Percentiles rank a stretch among this genome's conserved stretches.
These are phyloP conservation scores for Ochropleura leucogaster DNA, from an alignment of 2,888 invertebrate species.

Conservation along the genomic window DNA sequence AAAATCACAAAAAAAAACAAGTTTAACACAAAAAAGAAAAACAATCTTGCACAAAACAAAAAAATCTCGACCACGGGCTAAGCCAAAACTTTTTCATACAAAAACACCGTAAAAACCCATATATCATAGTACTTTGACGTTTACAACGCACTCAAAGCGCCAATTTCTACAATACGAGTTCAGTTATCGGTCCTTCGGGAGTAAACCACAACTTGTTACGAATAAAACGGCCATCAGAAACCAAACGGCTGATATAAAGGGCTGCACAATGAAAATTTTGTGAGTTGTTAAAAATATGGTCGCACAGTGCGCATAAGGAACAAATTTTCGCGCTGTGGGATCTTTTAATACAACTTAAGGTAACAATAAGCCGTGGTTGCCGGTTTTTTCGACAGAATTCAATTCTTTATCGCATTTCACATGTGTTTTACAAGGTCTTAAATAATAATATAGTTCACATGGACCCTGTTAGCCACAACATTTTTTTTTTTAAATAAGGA, in stretches of 20 bases:
- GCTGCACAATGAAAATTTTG: slow-evolving; percentile 55
- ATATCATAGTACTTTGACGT: slow-evolving; percentile 48
- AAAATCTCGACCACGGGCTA: neutral
- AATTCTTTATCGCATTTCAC: too few relatives aligned
- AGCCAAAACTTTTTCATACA: slow-evolving; percentile 26
- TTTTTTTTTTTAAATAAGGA: too few relatives aligned
- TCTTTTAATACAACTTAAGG: neutral
- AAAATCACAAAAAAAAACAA: neutral
- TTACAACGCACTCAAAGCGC: slow-evolving; percentile 53
- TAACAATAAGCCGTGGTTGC: neutral
- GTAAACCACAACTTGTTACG: slow-evolving; percentile 48
- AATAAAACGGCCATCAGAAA: slow-evolving; percentile 52
- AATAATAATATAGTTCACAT: too few relatives aligned
- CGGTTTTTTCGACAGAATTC: too few relatives aligned
- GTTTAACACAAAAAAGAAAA: neutral
- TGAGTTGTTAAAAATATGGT: slow-evolving; percentile 43
- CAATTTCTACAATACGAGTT: slow-evolving; percentile 54
- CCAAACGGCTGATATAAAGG: slow-evolving; percentile 47
- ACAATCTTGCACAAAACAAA: neutral
- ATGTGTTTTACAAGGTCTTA: too few relatives aligned
- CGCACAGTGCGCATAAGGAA: slow-evolving; percentile 8
- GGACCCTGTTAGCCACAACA: too few relatives aligned
- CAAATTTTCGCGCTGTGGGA: slow-evolving; percentile 1
- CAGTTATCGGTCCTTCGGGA: slow-evolving; percentile 57
- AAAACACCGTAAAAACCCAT: slow-evolving; percentile 38